phyloP scores from a whole-genome alignment of 2,113 vertebrate species.

The Holacanthus passer region DNA sequence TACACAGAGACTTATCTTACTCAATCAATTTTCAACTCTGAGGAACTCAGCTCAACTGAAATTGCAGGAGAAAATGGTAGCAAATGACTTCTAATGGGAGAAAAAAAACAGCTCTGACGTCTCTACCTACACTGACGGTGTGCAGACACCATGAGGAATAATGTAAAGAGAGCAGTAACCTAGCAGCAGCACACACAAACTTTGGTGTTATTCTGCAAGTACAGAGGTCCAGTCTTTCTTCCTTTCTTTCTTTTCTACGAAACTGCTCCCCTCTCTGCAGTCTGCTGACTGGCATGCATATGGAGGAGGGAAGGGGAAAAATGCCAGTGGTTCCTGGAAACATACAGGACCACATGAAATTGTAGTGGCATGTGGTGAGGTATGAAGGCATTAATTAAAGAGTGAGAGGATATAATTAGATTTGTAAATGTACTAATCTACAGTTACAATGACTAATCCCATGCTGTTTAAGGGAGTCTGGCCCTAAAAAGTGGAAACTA shows the following conservation, averaged over 20 bases:
- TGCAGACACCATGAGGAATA: slow-evolving; percentile 46
- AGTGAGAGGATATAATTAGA: slow-evolving; percentile 64
- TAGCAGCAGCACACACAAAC: slow-evolving; percentile 72
- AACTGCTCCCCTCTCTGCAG: slow-evolving; percentile 41
- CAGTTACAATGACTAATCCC: slow-evolving; percentile 28
- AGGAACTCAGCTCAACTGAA: neutral
- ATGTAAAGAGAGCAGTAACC: slow-evolving; percentile 63
- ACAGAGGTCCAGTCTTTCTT: slow-evolving; percentile 23
- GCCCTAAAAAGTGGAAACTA: slow-evolving; percentile 28
- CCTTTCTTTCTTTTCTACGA: slow-evolving; percentile 28
- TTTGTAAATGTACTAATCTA: slow-evolving; percentile 58
- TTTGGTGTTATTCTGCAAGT: slow-evolving; percentile 34
- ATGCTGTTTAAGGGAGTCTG: slow-evolving; percentile 8
- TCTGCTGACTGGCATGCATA: slow-evolving; percentile 58
- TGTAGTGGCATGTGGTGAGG: slow-evolving; percentile 54
- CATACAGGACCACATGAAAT: slow-evolving; percentile 64
- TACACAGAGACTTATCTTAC: neutral
- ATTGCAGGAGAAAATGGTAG: slow-evolving; percentile 15
- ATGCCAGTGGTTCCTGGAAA: slow-evolving; percentile 68
- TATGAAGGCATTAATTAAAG: slow-evolving; percentile 70
- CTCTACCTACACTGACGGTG: slow-evolving; percentile 22
- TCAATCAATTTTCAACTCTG: neutral
- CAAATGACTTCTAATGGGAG: slow-evolving; percentile 13
- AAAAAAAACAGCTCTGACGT: slow-evolving; percentile 10
- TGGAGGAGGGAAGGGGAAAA: slow-evolving; percentile 46